Evolutionary conservation across 2,797 vertebrate species (phyloP).

Genomic region (Chloroceryle amazona): DNA sequence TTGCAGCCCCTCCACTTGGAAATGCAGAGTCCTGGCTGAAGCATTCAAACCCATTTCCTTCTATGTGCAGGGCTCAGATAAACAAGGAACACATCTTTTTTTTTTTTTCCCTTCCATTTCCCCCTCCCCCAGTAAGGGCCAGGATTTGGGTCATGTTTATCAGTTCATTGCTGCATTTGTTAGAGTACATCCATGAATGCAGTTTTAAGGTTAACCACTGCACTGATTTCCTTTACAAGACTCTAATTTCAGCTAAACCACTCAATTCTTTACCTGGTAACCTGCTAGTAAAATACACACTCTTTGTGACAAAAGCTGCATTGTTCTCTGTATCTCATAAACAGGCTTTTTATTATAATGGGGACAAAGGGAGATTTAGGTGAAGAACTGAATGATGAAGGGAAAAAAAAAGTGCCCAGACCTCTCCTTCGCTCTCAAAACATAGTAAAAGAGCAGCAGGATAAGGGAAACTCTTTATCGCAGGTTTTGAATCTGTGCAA

Average conservation of each 20-base stretch:
- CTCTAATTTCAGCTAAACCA: constrained; percentile 13
- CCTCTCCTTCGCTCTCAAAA: neutral
- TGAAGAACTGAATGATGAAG: neutral
- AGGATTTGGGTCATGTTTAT: constrained; percentile 58
- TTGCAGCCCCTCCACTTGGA: neutral
- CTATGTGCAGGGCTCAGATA: neutral
- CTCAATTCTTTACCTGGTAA: constrained; percentile 27
- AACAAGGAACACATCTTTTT: neutral
- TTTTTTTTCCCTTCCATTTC: neutral
- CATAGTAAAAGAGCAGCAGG: neutral
- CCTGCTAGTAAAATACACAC: neutral
- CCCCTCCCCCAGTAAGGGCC: neutral
- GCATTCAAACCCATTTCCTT: neutral
- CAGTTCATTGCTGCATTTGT: constrained; percentile 28
- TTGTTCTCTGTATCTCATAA: neutral
- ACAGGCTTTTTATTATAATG: neutral
- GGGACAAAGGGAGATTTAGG: neutral
- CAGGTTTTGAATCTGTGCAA: neutral
- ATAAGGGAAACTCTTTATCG: neutral
- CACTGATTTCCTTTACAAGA: constrained; percentile 15
- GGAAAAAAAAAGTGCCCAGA: neutral
- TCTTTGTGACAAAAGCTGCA: neutral
- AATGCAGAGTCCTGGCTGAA: neutral
- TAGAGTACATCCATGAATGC: neutral
- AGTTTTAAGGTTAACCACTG: constrained; percentile 50